Base-by-base conservation (phyloP, 2,113 vertebrate genomes). In the Hucho hucho region DNA sequence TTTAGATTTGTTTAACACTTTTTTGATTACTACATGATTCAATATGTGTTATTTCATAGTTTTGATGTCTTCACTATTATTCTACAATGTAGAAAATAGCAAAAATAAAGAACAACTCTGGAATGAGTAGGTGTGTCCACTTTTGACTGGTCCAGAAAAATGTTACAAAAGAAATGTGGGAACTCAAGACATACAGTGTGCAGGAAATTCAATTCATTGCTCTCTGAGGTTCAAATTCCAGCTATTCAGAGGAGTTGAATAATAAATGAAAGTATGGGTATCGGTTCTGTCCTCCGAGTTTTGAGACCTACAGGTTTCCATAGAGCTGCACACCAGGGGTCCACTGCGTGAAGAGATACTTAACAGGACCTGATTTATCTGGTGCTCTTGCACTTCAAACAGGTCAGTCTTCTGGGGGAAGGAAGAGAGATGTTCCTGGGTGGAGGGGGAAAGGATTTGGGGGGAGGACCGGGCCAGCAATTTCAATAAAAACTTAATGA, bases 141-240 rank as follows among this genome's bases (percentile, higher is more conserved):
- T 9, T 37, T 37, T 37, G 32, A 37, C 32, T 7, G 32, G 32
- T 74, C 16, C 37, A 25, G 74, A 18, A 56, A 28, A 28, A 24
- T 69, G 72, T 56, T 56, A 78, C 59, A 72, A 49, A 49, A 83
- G 70, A 81, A 81, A 80, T 73, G 78, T 85, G 78, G 79, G 81
- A 82, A 81, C 74, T 11, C 13, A 61, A 73, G 56, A 65, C 16
- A 73, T 61, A 65, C 16, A 80, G 49, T 72, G 75, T 70, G 53
- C 43, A 47, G 68, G 47, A 77, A 86, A 84, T 80, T 73, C 71
- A 71, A 73, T 64, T 71, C 12, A 75, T 79, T 82, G 74, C 76
- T 64, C 26, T 43, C 56, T 63, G 3, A 69, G 69, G 69, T 43
- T 79, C n/a, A 78, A 70, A 78, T 72, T 78, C 46, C 71, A 81